Conservation (phyloP, 2,113 vertebrate species). For the Mus spicilegus region DNA sequence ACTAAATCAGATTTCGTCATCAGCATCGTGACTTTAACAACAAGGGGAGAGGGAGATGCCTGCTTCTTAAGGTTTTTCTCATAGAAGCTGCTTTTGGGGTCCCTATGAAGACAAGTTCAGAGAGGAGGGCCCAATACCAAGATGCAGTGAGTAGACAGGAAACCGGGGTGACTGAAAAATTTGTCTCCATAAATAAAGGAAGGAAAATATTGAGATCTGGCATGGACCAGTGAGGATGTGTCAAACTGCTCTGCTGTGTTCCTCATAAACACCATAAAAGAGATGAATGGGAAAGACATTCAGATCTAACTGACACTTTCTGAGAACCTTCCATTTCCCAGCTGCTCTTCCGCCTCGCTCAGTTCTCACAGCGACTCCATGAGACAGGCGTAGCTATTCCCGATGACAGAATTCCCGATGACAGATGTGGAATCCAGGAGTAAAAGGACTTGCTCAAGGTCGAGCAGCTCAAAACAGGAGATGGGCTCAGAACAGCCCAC, state of each 20-base stretch:
- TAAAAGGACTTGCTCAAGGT: slow-evolving; percentile 56
- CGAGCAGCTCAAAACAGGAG: slow-evolving; percentile 3
- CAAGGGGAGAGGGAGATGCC: not conserved
- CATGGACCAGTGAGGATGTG: not conserved
- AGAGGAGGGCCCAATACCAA: not conserved
- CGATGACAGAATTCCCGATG: slow-evolving; percentile 40
- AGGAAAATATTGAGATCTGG: slow-evolving; percentile 7
- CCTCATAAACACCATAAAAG: slow-evolving; percentile 10
- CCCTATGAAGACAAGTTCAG: not conserved
- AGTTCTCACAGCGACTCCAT: slow-evolving; percentile 7
- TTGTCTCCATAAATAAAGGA: slow-evolving; percentile 20
- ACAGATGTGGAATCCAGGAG: not conserved
- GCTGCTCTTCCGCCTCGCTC: slow-evolving; percentile 34
- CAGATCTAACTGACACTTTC: slow-evolving; percentile 66
- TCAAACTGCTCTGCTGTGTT: slow-evolving; percentile 46
- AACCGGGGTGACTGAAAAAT: not conserved
- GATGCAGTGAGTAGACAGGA: not conserved
- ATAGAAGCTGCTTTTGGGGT: slow-evolving; percentile 33
- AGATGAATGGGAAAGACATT: slow-evolving; percentile 58
- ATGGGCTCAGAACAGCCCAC: not conserved
- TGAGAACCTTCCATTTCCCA: slow-evolving; percentile 56
- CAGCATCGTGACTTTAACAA: not conserved
- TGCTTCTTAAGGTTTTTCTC: not conserved
- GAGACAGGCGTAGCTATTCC: slow-evolving; percentile 45
- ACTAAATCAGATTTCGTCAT: not conserved